Evolutionary conservation across 2,888 invertebrate species (phyloP).

Genomic region (Polietes domitor): DNA sequence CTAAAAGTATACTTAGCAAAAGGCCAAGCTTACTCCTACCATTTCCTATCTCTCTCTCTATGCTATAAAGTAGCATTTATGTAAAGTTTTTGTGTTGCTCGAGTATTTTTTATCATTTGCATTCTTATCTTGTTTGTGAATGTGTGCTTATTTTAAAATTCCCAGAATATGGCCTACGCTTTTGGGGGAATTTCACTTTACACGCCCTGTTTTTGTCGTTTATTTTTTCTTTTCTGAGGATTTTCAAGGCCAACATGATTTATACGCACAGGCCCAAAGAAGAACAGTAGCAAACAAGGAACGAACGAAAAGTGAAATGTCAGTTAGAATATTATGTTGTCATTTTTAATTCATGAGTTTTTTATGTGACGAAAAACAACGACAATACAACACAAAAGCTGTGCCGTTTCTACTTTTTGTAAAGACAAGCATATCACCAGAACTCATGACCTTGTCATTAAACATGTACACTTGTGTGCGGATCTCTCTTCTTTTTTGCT

Average conservation of each 20-base stretch:
- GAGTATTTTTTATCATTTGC: background rate
- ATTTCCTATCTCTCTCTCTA: background rate
- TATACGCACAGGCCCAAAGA: constrained; percentile 26
- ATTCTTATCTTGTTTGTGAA: constrained; percentile 24
- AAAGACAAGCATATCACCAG: background rate
- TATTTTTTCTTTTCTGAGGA: background rate
- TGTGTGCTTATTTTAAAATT: too few relatives aligned
- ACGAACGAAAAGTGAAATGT: background rate
- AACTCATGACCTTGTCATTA: constrained; percentile 54
- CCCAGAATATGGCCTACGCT: constrained; percentile 18
- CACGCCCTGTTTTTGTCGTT: background rate
- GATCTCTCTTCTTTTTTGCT: background rate
- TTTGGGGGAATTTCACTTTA: constrained; percentile 32
- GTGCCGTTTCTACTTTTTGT: background rate
- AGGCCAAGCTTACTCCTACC: background rate
- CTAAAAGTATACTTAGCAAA: background rate
- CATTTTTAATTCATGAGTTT: constrained; percentile 60
- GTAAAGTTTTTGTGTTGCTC: background rate
- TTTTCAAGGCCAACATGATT: constrained; percentile 40
- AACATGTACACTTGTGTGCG: background rate
- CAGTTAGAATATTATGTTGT: constrained; percentile 44
- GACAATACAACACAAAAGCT: background rate
- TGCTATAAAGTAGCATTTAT: background rate
- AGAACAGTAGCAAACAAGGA: background rate
- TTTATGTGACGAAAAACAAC: constrained; percentile 22